Base-by-base conservation (phyloP, 2,888 invertebrate genomes). In the Tetragnatha montana region DNA sequence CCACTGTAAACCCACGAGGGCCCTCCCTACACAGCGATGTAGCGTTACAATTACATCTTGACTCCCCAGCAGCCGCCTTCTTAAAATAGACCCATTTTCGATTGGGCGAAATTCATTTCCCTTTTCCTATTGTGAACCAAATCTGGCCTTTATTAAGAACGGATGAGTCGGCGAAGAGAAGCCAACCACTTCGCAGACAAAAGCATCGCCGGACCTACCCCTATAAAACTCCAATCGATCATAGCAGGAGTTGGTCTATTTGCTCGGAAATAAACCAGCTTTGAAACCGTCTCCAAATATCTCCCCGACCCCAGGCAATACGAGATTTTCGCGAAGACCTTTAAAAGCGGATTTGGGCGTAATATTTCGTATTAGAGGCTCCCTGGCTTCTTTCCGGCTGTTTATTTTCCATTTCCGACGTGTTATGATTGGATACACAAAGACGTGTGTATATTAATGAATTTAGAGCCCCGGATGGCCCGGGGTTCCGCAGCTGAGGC, bases 341-440 rank as follows among this genome's bases (percentile, higher is more conserved):
- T 68, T 75, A 79, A 85, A 60, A 78, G 78, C 69, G 85, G 85
- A 85, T 85, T 85, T 85, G n/a, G 49, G 50, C 50, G 85, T 84
- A 85, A 85, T 85, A 79, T 78, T 85, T 51, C 78, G 79, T 78
- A 79, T 85, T 79, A 85, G 22, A 6, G 22, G 71, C 49, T 68
- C 69, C 19, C 14, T 50, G 8, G 21, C 85, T 79, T 22, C 75
- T 75, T 60, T 60, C 17, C 60, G 14, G 60, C 80, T 87, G 86
- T 87, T 87, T 87, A 87, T 87, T 87, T 87, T 87, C 86, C 86
- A 87, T 87, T 87, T 87, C 86, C 80, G 12, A n/a, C 74, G 47
- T 87, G 80, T 87, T 87, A 87, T 87, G 86, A 87, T 81, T 87
- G 74, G 86, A 87, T 87, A 80, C 80, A 81, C 80, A 74, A 79